Evolutionary conservation across 2,888 invertebrate genomes (phyloP).

Genomic region (Acrocyrtus sp.): DNA sequence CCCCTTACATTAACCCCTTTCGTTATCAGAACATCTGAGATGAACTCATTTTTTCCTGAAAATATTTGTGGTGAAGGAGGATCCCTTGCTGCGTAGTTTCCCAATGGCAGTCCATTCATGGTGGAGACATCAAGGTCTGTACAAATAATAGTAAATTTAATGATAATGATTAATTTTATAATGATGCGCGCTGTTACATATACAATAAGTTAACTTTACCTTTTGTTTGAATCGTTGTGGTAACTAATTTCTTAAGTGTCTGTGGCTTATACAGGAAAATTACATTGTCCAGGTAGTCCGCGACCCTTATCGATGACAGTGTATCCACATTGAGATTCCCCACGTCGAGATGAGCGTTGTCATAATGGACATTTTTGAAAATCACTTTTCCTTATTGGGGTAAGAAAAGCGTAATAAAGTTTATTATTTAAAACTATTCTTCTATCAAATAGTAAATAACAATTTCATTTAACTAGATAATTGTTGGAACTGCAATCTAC

Average conservation of each 20-base stretch:
- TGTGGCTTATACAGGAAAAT: conserved; percentile 18
- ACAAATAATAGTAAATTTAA: not conserved
- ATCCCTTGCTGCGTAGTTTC: conserved; percentile 42
- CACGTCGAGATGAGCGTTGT: not conserved
- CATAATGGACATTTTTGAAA: not conserved
- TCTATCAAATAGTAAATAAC: not conserved
- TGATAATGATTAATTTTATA: not conserved
- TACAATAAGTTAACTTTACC: conserved; percentile 6
- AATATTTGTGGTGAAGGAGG: conserved; percentile 24
- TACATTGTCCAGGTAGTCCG: conserved; percentile 7
- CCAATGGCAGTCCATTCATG: conserved; percentile 46
- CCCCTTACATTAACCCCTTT: conserved; percentile 3
- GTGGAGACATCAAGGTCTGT: not conserved
- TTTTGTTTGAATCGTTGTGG: not conserved
- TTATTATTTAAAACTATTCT: not conserved
- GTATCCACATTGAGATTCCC: conserved; percentile 1
- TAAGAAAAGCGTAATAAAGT: not conserved
- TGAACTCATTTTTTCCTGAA: conserved; percentile 39
- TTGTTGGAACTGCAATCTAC: not conserved
- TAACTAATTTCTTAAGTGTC: not conserved
- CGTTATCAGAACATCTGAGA: not conserved
- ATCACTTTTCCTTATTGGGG: not conserved
- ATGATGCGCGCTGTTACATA: not conserved
- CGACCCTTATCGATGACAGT: not conserved
- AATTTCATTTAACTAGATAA: not conserved